Conservation (phyloP, 2,888 invertebrate species). For the Lasioglossum pauxillum region DNA sequence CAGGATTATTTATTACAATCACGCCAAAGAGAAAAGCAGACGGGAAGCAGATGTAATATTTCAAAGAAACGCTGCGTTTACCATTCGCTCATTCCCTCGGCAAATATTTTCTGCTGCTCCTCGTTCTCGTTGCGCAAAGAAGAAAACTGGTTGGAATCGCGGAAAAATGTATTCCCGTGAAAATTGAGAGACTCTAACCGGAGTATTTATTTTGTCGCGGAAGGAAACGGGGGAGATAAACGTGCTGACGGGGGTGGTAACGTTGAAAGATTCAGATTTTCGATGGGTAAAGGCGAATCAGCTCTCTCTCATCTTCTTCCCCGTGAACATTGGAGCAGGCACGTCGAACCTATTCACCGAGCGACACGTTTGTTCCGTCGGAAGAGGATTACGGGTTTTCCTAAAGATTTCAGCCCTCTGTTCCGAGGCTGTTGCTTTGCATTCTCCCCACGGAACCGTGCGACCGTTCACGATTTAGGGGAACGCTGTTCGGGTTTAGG, state of each 20-base stretch:
- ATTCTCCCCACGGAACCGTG: background rate
- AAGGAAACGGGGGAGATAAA: background rate
- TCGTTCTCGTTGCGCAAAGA: background rate
- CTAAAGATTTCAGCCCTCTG: constrained; percentile 50
- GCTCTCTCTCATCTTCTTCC: constrained; percentile 35
- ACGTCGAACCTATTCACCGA: constrained; percentile 58
- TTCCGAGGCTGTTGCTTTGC: constrained; percentile 39
- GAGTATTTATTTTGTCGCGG: constrained; percentile 24
- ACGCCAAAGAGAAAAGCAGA: background rate
- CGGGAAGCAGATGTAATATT: background rate
- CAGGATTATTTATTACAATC: background rate
- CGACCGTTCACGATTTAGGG: constrained; percentile 28
- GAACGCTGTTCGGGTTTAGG: constrained; percentile 37
- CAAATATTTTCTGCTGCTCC: background rate
- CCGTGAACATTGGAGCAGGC: constrained; percentile 33
- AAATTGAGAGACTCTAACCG: constrained; percentile 3
- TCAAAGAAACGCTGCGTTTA: background rate
- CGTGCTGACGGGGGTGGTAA: background rate
- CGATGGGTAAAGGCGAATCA: constrained; percentile 36
- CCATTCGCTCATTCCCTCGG: background rate
- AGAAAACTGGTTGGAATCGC: background rate
- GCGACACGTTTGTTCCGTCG: constrained; percentile 52
- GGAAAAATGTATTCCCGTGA: background rate
- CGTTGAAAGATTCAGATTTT: constrained; percentile 25
- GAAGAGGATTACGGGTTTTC: constrained; percentile 69